These are phyloP conservation scores for Oxystoma pomonae DNA, from an alignment of 2,888 invertebrate species.

Conservation along the genomic window DNA sequence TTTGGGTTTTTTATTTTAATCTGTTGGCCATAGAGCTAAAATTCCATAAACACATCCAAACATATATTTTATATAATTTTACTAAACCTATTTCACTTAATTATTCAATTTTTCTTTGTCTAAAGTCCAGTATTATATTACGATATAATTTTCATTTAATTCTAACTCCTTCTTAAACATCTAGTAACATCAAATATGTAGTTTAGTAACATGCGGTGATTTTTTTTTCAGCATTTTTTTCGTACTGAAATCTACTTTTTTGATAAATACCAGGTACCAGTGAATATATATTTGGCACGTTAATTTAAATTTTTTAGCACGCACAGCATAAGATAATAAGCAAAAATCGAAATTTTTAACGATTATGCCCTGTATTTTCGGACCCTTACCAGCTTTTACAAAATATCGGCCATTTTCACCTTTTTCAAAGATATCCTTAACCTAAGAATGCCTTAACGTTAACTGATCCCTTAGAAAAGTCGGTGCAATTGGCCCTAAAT, in stretches of 20 bases:
- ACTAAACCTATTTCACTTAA: not conserved
- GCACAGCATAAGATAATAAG: slow-evolving; percentile 14
- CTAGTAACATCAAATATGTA: not conserved
- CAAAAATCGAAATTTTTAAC: slow-evolving; percentile 30
- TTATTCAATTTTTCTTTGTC: not conserved
- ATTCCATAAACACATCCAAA: slow-evolving; percentile 3
- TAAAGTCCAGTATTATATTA: too few relatives aligned
- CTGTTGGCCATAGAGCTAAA: not conserved
- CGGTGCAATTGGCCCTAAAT: not conserved
- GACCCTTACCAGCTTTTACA: slow-evolving; percentile 50
- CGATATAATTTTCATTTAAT: not conserved
- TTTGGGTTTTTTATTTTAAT: not conserved
- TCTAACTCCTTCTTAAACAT: not conserved
- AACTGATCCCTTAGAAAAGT: not conserved
- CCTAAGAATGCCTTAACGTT: not conserved
- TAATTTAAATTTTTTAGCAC: not conserved
- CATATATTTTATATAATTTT: not conserved
- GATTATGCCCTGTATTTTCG: slow-evolving; percentile 43
- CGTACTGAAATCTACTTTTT: not conserved
- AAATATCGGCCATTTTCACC: slow-evolving; percentile 10
- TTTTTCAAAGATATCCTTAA: not conserved
- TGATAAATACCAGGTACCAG: not conserved
- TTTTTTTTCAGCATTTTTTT: not conserved
- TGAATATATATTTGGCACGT: not conserved
- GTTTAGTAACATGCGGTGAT: not conserved